These are phyloP conservation scores for Hirundo rustica DNA, from an alignment of 2,797 vertebrate genomes.

Conservation along the genomic window DNA sequence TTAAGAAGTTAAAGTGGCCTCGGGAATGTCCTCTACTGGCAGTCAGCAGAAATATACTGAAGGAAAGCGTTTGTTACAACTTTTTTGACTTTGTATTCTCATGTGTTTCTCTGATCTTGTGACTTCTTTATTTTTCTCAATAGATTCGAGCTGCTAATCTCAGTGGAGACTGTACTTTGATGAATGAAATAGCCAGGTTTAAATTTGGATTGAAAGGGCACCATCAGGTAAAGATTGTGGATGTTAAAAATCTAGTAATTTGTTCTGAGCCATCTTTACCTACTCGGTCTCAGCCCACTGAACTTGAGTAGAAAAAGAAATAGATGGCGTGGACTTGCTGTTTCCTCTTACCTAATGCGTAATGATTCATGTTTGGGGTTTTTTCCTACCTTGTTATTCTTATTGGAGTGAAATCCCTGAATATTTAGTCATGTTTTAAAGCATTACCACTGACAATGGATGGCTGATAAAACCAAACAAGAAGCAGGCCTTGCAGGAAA, in stretches of 20 bases:
- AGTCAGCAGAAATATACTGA: background rate
- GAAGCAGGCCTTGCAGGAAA: background rate
- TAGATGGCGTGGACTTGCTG: background rate
- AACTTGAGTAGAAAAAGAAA: background rate
- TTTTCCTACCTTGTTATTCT: background rate
- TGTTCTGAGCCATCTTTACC: background rate
- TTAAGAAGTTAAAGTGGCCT: background rate
- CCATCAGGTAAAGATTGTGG: conserved; percentile 85
- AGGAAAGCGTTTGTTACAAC: background rate
- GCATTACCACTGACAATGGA: background rate
- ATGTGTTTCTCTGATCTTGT: background rate
- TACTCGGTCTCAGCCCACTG: background rate
- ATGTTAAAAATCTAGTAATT: background rate
- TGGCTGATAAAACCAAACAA: background rate
- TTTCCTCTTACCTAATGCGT: background rate
- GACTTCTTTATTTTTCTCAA: background rate
- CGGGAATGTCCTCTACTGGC: background rate
- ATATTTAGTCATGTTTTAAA: background rate
- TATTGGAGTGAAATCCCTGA: background rate
- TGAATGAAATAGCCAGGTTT: conserved; percentile 85
- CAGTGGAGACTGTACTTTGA: conserved; percentile 92
- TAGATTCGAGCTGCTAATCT: conserved; percentile 96
- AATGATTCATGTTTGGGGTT: background rate
- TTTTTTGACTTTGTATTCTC: background rate
- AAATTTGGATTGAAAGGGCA: conserved; percentile 91